Evolutionary conservation across 2,888 invertebrate genomes (phyloP).

Genomic region (Ormyrus nitidulus): DNA sequence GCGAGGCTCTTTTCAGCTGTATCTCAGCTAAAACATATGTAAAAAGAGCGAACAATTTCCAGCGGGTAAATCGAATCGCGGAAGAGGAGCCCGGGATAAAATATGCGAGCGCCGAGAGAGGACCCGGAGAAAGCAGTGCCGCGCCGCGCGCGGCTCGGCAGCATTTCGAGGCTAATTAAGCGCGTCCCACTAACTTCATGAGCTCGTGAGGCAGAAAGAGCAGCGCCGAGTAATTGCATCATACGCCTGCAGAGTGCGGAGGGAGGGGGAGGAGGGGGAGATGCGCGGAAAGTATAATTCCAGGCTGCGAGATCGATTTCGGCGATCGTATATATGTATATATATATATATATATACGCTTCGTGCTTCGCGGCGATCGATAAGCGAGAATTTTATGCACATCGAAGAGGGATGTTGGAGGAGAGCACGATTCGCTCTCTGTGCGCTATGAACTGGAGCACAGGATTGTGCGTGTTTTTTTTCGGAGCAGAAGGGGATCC

Average conservation of each 20-base stretch:
- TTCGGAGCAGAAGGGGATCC: not conserved
- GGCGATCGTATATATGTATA: not conserved
- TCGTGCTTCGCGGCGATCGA: constrained; percentile 4
- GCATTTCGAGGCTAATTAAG: constrained; percentile 35
- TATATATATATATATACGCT: no score
- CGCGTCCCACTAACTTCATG: constrained; percentile 22
- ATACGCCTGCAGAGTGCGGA: not conserved
- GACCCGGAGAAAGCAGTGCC: constrained; percentile 33
- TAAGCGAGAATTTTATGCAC: not conserved
- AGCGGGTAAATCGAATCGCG: constrained; percentile 5
- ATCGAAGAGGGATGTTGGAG: not conserved
- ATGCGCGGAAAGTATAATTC: constrained; percentile 43
- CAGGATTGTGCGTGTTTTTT: not conserved
- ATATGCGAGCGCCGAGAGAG: constrained; percentile 16
- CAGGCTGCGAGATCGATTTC: constrained; percentile 13
- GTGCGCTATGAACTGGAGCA: not conserved
- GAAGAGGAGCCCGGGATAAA: constrained; percentile 14
- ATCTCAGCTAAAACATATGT: no score
- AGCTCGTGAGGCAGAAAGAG: no score
- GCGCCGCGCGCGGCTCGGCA: no score
- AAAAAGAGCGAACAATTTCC: constrained; percentile 4
- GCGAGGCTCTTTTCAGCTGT: no score
- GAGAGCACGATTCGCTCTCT: not conserved
- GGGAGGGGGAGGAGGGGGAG: not conserved
- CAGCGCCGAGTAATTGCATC: no score